Evolutionary conservation across 2,797 vertebrate species (phyloP).

Genomic region (Hirundo rustica): DNA sequence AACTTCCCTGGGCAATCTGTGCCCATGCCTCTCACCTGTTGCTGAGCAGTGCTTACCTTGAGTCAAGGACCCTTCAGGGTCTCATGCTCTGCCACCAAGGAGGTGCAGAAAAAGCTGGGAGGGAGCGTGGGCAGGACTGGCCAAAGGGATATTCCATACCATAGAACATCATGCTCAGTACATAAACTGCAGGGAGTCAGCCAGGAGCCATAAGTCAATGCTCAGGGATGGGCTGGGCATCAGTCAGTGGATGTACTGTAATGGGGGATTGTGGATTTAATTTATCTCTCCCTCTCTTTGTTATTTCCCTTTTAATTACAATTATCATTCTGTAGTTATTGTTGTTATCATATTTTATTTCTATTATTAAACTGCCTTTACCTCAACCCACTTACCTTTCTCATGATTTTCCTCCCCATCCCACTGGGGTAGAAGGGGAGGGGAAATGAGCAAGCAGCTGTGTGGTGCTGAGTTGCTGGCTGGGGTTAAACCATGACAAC

Average conservation of each 20-base stretch:
- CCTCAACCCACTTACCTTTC: neutral
- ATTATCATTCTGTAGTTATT: neutral
- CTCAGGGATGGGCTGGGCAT: neutral
- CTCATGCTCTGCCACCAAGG: neutral
- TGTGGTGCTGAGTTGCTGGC: neutral
- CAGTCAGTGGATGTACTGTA: neutral
- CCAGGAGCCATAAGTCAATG: fast-evolving
- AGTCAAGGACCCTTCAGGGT: neutral
- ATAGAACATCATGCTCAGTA: neutral
- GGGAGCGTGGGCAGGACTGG: neutral
- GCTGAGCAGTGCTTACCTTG: neutral
- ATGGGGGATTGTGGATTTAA: neutral
- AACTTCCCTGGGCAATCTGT: neutral
- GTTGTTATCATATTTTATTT: neutral
- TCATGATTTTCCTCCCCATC: neutral
- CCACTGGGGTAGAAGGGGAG: no score
- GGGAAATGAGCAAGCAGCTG: neutral
- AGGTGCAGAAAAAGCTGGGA: neutral
- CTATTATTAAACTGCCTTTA: neutral
- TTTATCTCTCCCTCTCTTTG: neutral
- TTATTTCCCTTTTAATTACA: neutral
- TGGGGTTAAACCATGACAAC: neutral
- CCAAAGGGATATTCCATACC: neutral
- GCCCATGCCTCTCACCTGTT: neutral
- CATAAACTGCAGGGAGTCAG: neutral